phyloP scores from a whole-genome alignment of 1,140 invertebrate genomes.

The Drosophila malerkotliana region DNA sequence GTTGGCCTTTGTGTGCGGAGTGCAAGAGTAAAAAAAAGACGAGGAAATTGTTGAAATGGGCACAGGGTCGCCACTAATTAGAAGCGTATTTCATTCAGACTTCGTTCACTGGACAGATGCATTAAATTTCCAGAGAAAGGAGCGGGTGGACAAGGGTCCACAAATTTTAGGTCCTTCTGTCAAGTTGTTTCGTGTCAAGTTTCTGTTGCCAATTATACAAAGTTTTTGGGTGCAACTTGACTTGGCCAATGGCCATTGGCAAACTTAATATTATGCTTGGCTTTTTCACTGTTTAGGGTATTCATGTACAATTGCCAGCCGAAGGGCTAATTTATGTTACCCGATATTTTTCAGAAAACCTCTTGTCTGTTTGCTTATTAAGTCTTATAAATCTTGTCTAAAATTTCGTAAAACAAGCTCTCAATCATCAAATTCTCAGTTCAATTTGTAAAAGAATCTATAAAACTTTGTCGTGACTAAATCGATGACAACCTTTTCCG shows the following conservation, averaged over 20 bases:
- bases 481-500: conserved; percentile 50
- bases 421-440: background rate
- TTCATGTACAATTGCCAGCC: background rate
- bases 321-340: conserved; percentile 3
- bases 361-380: background rate
- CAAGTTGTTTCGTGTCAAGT: conserved; percentile 55
- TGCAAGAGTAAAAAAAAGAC: conserved; percentile 20
- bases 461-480: conserved; percentile 50
- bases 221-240: conserved; percentile 23
- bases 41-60: conserved; percentile 46
- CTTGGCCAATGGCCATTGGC: conserved; percentile 19
- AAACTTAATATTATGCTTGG: conserved; percentile 23
- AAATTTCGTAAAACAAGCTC: background rate
- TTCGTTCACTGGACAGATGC: conserved; percentile 48
- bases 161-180: conserved; percentile 6
- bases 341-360: background rate
- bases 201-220: conserved; percentile 66
- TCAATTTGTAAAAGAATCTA: conserved; percentile 28
- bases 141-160: background rate
- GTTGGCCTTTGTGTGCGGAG: conserved; percentile 25
- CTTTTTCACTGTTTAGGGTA: background rate
- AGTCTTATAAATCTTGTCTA: too few species aligned
- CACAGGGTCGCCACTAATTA: conserved; percentile 73
- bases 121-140: conserved; percentile 51
- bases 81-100: conserved; percentile 62